These are phyloP conservation scores for Tursiops truncatus DNA, from an alignment of 2,113 vertebrate species.

Conservation along the genomic window DNA sequence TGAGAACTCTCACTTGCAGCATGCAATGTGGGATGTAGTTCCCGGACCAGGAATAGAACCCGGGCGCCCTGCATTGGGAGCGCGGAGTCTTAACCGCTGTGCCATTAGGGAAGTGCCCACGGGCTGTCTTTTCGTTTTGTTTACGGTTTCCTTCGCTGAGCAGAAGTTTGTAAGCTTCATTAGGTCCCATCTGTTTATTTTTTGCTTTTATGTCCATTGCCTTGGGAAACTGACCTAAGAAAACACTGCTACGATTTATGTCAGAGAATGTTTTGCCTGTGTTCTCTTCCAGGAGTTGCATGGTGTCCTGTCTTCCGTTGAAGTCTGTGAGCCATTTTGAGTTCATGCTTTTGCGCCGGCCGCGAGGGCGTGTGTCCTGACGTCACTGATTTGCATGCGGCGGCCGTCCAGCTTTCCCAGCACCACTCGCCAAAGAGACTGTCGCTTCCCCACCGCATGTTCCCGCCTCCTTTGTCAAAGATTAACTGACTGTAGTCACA, in stretches of 20 bases:
- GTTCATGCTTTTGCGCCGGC: not conserved
- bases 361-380: not conserved
- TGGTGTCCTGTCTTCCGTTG: rapidly evolving
- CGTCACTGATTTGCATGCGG: not conserved
- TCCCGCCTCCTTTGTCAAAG: not conserved
- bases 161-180: not conserved
- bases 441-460: not conserved
- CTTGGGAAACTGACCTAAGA: not conserved
- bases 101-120: too few relatives aligned
- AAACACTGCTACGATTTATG: not conserved
- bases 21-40: too few relatives aligned
- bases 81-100: too few relatives aligned
- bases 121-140: not conserved
- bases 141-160: not conserved
- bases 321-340: not conserved
- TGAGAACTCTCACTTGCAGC: too few relatives aligned
- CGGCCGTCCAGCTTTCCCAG: not conserved
- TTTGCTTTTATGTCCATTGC: not conserved
- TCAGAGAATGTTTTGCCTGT: not conserved
- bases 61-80: too few relatives aligned
- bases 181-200: not conserved
- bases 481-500: not conserved
- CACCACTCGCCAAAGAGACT: not conserved
- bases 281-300: not conserved
- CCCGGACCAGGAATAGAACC: too few relatives aligned